A percentile compares a stretch with the other conserved stretches of the same genome.
Evolutionary conservation across 2,888 invertebrate genomes (phyloP).

Genomic region (Oscheius sp.): DNA sequence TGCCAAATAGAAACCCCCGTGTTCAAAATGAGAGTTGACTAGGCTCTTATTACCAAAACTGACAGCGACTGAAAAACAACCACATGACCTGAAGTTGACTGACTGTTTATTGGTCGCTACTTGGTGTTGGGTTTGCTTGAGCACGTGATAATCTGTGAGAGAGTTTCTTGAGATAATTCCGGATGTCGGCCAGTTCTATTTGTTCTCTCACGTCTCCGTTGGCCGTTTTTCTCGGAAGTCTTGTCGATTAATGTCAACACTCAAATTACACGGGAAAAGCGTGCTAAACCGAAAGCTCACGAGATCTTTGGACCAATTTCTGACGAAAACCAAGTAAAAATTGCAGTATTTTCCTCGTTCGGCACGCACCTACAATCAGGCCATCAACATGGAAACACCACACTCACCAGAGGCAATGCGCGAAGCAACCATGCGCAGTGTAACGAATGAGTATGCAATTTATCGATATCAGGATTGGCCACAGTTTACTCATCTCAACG

Average conservation of each 20-base stretch:
- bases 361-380: constrained; percentile 54
- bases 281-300: background rate
- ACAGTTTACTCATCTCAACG: constrained; percentile 60
- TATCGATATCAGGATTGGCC: constrained; percentile 69
- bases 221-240: constrained; percentile 26
- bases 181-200: constrained; percentile 23
- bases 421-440: constrained; percentile 43
- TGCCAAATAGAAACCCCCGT: no score
- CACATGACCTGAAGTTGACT: no score
- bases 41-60: no score
- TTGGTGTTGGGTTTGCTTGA: no score
- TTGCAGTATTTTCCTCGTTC: constrained; percentile 67
- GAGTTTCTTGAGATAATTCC: constrained; percentile 24
- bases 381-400: constrained; percentile 53
- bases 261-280: constrained; percentile 25
- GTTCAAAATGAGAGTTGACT: no score
- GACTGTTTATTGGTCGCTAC: constrained; percentile 9
- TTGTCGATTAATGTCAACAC: constrained; percentile 30
- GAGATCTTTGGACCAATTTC: no score
- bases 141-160: constrained; percentile 20
- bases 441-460: constrained; percentile 56
- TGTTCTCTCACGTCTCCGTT: constrained; percentile 25
- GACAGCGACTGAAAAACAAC: no score
- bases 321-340: background rate
- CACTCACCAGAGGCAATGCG: constrained; percentile 52